These are phyloP conservation scores for Xestoiulus laeticollis DNA, from an alignment of 2,888 invertebrate species.

Conservation along the genomic window DNA sequence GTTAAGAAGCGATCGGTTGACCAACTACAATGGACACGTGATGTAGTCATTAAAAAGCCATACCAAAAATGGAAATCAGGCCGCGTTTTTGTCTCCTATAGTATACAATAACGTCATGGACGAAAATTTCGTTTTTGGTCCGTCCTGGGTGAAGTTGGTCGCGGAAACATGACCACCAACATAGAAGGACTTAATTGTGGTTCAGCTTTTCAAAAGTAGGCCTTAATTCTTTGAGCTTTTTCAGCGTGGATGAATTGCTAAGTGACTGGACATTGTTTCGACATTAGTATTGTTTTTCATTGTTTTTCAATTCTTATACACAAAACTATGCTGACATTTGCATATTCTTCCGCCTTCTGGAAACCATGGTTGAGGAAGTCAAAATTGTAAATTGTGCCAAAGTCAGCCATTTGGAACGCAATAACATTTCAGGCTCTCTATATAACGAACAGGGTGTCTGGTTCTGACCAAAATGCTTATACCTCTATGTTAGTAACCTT, in stretches of 20 bases:
- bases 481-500: too few species aligned
- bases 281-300: too few species aligned
- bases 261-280: background rate
- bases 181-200: too few species aligned
- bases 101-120: background rate
- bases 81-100: background rate
- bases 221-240: background rate
- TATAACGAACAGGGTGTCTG: too few species aligned
- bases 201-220: background rate
- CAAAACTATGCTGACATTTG: too few species aligned
- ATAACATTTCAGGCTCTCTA: too few species aligned
- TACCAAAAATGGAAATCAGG: conserved; percentile 22
- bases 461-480: too few species aligned
- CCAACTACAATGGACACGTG: background rate
- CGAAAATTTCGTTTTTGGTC: background rate
- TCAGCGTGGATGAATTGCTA: background rate
- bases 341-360: too few species aligned
- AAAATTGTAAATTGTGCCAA: too few species aligned
- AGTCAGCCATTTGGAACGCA: too few species aligned
- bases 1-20: background rate
- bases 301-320: too few species aligned
- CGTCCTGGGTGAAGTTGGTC: background rate
- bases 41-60: background rate
- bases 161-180: background rate
- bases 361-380: too few species aligned